A percentile compares a stretch with the other conserved stretches of the same genome.
These are phyloP conservation scores for Ichneumon xanthorius DNA, from an alignment of 2,888 invertebrate genomes.

Conservation along the genomic window DNA sequence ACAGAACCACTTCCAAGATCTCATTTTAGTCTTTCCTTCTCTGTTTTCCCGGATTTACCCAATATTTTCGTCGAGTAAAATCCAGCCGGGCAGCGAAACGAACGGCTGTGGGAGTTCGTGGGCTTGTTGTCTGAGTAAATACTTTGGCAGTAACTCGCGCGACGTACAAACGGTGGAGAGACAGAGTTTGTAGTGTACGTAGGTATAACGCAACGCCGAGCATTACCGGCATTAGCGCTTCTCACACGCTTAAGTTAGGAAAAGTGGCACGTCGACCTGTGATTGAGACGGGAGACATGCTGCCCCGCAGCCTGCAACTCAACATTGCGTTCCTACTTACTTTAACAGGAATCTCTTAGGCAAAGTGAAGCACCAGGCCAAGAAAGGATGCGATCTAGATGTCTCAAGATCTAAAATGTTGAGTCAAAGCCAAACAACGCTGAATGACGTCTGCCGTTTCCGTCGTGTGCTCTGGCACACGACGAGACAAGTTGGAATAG, in stretches of 20 bases:
- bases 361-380: neutral
- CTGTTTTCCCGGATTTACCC: conserved; percentile 59
- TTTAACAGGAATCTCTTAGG: conserved; percentile 10
- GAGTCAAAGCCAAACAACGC: conserved; percentile 24
- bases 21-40: conserved; percentile 41
- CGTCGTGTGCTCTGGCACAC: neutral
- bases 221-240: conserved; percentile 58
- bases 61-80: conserved; percentile 55
- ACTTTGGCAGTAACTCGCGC: conserved; percentile 41
- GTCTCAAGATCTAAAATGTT: conserved; percentile 12
- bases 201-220: conserved; percentile 50
- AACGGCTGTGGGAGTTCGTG: conserved; percentile 54
- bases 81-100: conserved; percentile 15
- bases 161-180: neutral
- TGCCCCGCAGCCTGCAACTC: conserved; percentile 20
- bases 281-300: conserved; percentile 46
- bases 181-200: conserved; percentile 15
- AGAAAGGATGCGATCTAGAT: conserved; percentile 20
- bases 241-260: conserved; percentile 39
- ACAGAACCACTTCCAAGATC: conserved; percentile 47
- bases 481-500: conserved; percentile 10
- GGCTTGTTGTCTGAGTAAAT: conserved; percentile 72
- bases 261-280: conserved; percentile 64
- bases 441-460: conserved; percentile 16
- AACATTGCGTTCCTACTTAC: conserved; percentile 23